Evolutionary conservation across 2,888 invertebrate genomes (phyloP).

Genomic region (Drosophila pegasa): DNA sequence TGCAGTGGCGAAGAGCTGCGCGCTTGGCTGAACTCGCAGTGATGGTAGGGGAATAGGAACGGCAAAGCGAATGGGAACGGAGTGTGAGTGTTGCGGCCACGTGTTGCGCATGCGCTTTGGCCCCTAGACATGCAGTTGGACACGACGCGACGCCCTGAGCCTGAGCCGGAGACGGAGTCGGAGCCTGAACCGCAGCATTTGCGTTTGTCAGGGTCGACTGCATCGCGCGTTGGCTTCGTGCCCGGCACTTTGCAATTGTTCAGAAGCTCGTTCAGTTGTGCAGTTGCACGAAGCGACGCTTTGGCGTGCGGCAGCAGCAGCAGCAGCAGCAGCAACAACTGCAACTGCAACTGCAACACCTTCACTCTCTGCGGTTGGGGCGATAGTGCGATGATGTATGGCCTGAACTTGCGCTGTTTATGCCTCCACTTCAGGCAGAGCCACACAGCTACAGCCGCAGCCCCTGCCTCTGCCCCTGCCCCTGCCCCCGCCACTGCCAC

Average conservation of each 20-base stretch:
- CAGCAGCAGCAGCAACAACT: constrained; percentile 19
- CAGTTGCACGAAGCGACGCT: constrained; percentile 53
- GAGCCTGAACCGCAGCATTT: constrained; percentile 56
- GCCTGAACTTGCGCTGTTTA: constrained; percentile 51
- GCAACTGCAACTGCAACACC: constrained; percentile 63
- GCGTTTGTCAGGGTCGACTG: constrained; percentile 78
- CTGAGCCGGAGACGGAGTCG: constrained; percentile 8
- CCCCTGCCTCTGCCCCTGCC: constrained; percentile 13
- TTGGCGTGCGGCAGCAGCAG: constrained; percentile 40
- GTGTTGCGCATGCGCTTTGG: constrained; percentile 83
- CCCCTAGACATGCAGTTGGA: constrained; percentile 58
- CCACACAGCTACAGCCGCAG: constrained; percentile 10
- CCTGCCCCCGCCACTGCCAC: constrained; percentile 11
- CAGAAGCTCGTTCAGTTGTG: constrained; percentile 33
- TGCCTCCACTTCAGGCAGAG: constrained; percentile 12
- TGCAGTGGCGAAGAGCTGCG: constrained; percentile 58
- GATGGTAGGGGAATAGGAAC: constrained; percentile 2
- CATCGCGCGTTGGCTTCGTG: constrained; percentile 68
- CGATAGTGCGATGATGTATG: constrained; percentile 79
- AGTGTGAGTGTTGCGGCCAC: constrained; percentile 68
- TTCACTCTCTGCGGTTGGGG: constrained; percentile 70
- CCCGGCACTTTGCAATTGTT: constrained; percentile 73
- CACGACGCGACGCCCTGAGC: constrained; percentile 70
- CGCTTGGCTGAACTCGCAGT: constrained; percentile 61
- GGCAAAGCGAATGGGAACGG: constrained; percentile 23